Evolutionary conservation across 1,140 invertebrate species (phyloP), one percentile per base, ranked within the genome.

Genomic region (Bombus cullumanus): DNA sequence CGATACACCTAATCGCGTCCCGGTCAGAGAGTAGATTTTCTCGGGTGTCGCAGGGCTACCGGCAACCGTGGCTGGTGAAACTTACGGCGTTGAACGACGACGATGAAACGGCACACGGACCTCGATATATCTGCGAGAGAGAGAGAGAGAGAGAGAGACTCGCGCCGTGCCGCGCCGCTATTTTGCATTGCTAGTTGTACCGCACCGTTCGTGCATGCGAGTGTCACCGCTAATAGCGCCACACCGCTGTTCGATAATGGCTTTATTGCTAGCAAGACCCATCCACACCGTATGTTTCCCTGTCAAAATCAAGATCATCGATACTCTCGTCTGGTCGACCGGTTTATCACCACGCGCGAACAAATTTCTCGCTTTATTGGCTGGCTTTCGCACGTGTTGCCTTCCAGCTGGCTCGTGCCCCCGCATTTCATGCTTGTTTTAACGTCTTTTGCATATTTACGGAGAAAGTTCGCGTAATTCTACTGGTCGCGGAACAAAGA

Each of bases 121-220:
- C 43, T 31, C 82, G 66, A 84, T 84, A 72, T 72, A 79, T 59
- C 53, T 79, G 47, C 22, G 22, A 3, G 43, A 22, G 28, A 64
- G 28, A 64, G 12, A 10, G 34, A 34, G 34, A 34, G 22, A 3
- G 43, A 22, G 28, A 64, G 12, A 64, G 28, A 10, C 34, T 34
- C 34, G 66, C 22, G 2, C 28, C 39, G 2, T 12, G 41, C 41
- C 41, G 47, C 6, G 47, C 10, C 43, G 76, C 75, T 86, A 82
- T 85, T 91, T 91, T 88, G 89, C 83, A 89, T 88, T 86, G 81
- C 88, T 83, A 88, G 83, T 89, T 89, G 80, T 69, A 15, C 6
- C 47, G 47, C 18, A 12, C 77, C 57, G 77, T 69, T 74, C 53
- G 73, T 59, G 57, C 82, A 84, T 62, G 83, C 83, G 76, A 85